Evolutionary conservation across 2,888 invertebrate species (phyloP).

Genomic region (Blastobasis lacticolella): DNA sequence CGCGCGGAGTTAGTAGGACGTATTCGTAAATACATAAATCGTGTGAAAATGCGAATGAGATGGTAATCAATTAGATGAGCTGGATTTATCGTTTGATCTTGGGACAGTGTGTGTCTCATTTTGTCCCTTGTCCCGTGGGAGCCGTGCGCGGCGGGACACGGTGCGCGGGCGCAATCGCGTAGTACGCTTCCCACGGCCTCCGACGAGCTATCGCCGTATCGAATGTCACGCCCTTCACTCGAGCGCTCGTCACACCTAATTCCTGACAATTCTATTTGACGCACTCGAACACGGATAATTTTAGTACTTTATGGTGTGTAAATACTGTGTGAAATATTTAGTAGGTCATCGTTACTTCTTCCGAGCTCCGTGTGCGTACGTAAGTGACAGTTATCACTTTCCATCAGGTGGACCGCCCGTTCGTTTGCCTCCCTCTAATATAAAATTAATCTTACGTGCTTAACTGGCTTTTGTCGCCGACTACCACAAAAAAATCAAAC

Average conservation of each 20-base stretch:
- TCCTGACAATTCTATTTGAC: no score
- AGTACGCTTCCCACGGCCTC: conserved; percentile 38
- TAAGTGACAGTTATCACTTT: no score
- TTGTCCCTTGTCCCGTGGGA: conserved; percentile 34
- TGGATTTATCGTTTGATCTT: conserved; percentile 29
- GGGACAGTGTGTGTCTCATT: conserved; percentile 9
- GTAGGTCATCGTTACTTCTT: no score
- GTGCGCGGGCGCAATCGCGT: conserved; percentile 41
- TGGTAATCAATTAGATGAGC: conserved; percentile 37
- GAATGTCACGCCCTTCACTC: conserved; percentile 42
- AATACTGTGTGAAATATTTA: no score
- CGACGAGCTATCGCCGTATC: conserved; percentile 41
- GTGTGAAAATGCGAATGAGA: conserved; percentile 29
- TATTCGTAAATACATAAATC: conserved; percentile 1
- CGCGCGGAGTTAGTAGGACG: not conserved
- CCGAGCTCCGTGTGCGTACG: no score
- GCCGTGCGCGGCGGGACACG: conserved; percentile 29
- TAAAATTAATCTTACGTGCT: no score
- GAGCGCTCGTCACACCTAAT: not conserved
- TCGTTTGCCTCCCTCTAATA: no score
- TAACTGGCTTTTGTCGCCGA: no score
- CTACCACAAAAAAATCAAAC: no score
- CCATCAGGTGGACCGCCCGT: no score
- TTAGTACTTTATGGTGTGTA: no score
- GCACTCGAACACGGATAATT: no score